phyloP scores from a whole-genome alignment of 2,797 vertebrate species.

The Potorous gilbertii region DNA sequence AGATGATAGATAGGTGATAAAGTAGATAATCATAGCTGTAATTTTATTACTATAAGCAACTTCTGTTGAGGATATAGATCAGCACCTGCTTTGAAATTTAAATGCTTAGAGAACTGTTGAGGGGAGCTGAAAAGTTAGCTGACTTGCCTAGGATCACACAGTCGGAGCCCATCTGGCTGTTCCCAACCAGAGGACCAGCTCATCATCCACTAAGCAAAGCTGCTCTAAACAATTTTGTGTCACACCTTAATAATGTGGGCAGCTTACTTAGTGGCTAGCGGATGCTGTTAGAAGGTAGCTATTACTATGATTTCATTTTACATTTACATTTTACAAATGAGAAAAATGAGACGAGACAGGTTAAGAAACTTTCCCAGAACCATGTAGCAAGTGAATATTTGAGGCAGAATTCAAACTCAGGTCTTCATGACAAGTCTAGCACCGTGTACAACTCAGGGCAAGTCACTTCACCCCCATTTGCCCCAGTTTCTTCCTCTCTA shows the following conservation, averaged over 20 bases:
- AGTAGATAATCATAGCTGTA: not conserved
- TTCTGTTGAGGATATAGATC: not conserved
- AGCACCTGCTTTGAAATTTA: not conserved
- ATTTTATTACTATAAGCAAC: not conserved
- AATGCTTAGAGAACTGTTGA: not conserved
- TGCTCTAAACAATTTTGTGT: not conserved
- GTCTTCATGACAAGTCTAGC: not conserved
- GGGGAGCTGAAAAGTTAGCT: not conserved
- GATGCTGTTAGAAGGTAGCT: not conserved
- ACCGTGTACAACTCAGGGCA: not conserved
- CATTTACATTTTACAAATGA: not conserved
- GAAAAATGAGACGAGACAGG: not conserved
- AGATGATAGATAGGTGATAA: not conserved
- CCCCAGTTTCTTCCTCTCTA: not conserved
- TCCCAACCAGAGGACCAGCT: not conserved
- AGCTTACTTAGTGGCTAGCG: not conserved
- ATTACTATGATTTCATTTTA: not conserved
- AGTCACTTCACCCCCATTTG: not conserved
- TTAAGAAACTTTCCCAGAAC: not conserved
- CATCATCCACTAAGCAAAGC: not conserved
- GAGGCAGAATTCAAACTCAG: not conserved
- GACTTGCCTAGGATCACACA: not conserved
- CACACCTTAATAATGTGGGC: not conserved
- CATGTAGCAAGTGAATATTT: not conserved
- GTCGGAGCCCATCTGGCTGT: not conserved